These are phyloP conservation scores for Phorcus lineatus DNA, from an alignment of 2,888 invertebrate species.

Conservation along the genomic window DNA sequence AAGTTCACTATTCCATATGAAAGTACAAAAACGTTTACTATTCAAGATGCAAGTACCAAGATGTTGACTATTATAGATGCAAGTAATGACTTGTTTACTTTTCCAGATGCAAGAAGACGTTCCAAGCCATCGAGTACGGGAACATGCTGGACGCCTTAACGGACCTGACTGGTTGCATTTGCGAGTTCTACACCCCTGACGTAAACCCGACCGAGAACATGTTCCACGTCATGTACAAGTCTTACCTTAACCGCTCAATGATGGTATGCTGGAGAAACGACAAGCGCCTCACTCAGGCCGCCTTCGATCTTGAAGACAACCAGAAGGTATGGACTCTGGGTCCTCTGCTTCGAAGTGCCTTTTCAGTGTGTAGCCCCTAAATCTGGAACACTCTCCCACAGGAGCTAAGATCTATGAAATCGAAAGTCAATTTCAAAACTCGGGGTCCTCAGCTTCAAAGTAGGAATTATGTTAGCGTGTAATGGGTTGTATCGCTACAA, in stretches of 20 bases:
- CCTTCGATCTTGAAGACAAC: conserved; percentile 45
- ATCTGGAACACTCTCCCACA: no score
- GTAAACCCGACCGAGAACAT: conserved; percentile 63
- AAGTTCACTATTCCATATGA: no score
- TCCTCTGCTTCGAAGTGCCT: neutral
- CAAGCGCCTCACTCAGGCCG: conserved; percentile 61
- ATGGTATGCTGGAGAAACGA: conserved; percentile 68
- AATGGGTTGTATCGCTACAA: no score
- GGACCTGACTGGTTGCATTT: conserved; percentile 69
- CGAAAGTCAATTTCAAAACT: no score
- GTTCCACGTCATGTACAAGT: conserved; percentile 69
- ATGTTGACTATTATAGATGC: conserved; percentile 48
- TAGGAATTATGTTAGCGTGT: neutral
- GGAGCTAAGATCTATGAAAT: no score
- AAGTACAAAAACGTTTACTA: no score
- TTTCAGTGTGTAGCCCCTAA: no score
- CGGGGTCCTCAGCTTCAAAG: no score
- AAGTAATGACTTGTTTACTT: conserved; percentile 44
- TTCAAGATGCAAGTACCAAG: neutral
- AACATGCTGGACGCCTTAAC: conserved; percentile 67
- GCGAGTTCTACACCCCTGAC: conserved; percentile 68
- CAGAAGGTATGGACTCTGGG: conserved; percentile 22
- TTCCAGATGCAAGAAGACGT: conserved; percentile 68
- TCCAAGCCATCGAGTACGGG: conserved; percentile 70
- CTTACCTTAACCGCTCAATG: conserved; percentile 58